phyloP scores from a whole-genome alignment of 1,140 invertebrate genomes.

The Camponotus floridanus region DNA sequence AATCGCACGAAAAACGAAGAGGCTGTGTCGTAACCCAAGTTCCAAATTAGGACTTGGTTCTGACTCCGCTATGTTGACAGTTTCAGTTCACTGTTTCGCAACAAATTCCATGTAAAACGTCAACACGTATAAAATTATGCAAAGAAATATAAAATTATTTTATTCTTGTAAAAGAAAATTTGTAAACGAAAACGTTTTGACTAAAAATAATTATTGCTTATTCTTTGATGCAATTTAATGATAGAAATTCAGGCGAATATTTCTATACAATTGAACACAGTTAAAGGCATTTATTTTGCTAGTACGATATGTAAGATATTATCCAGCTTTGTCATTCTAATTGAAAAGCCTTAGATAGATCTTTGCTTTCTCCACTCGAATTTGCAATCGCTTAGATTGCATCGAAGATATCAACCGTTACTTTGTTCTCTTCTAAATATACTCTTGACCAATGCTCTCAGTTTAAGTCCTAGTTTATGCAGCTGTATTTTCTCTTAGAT shows the following conservation, averaged over 20 bases:
- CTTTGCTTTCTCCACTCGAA: constrained; percentile 5
- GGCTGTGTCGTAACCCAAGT: constrained; percentile 24
- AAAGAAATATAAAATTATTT: constrained; percentile 12
- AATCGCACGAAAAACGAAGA: constrained; percentile 36
- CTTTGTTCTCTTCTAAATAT: not conserved
- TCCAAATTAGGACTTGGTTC: constrained; percentile 51
- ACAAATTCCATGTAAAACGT: not conserved
- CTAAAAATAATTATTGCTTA: not conserved
- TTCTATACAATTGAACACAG: not conserved
- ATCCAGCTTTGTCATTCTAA: not conserved
- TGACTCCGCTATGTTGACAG: constrained; percentile 22
- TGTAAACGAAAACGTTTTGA: not conserved
- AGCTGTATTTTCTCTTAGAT: constrained; percentile 27
- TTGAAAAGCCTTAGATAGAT: constrained; percentile 11
- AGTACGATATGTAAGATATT: not conserved
- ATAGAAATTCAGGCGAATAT: not conserved
- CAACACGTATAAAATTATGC: not conserved
- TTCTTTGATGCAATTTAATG: not conserved
- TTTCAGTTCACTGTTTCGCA: not conserved
- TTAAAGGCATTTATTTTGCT: not conserved
- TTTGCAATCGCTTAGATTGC: constrained; percentile 25
- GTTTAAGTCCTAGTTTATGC: constrained; percentile 2
- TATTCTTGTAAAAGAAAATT: not conserved
- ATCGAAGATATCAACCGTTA: constrained; percentile 25
- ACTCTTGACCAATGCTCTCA: constrained; percentile 6